Percentiles rank a stretch among this genome's conserved stretches.
These are phyloP conservation scores for Xestobium rufovillosum DNA, from an alignment of 2,888 invertebrate genomes.

Conservation along the genomic window DNA sequence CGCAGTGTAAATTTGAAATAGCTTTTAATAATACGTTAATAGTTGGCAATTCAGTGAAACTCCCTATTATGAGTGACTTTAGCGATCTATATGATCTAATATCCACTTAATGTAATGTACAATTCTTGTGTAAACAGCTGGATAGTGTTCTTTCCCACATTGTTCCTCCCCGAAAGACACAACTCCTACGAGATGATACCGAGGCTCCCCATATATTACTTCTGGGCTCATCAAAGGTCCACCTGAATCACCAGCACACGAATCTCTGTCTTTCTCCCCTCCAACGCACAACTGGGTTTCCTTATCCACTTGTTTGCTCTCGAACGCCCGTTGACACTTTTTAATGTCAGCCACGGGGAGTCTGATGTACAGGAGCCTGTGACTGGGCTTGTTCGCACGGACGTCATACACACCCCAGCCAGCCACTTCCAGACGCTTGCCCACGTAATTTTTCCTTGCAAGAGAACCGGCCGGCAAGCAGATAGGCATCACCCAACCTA, in stretches of 20 bases:
- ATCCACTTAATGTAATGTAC: conserved; percentile 55
- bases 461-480: conserved; percentile 48
- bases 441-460: conserved; percentile 35
- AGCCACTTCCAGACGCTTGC: conserved; percentile 47
- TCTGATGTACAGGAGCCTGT: background rate
- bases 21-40: too few species aligned
- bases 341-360: background rate
- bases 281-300: conserved; percentile 55
- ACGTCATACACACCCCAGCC: too few species aligned
- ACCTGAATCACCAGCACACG: conserved; percentile 57
- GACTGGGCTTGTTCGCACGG: too few species aligned
- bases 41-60: too few species aligned
- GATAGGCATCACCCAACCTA: conserved; percentile 52
- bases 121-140: conserved; percentile 56
- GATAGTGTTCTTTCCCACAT: conserved; percentile 49
- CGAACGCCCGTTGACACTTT: conserved; percentile 23
- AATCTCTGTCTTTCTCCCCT: conserved; percentile 48
- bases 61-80: too few species aligned
- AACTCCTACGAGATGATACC: conserved; percentile 50
- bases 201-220: conserved; percentile 34
- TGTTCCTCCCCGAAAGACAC: conserved; percentile 54
- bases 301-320: conserved; percentile 42
- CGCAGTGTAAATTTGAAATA: too few species aligned
- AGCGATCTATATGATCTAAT: conserved; percentile 37
- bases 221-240: conserved; percentile 50